Conservation (phyloP, 2,888 invertebrate species). For the Coleophora flavipennella region DNA sequence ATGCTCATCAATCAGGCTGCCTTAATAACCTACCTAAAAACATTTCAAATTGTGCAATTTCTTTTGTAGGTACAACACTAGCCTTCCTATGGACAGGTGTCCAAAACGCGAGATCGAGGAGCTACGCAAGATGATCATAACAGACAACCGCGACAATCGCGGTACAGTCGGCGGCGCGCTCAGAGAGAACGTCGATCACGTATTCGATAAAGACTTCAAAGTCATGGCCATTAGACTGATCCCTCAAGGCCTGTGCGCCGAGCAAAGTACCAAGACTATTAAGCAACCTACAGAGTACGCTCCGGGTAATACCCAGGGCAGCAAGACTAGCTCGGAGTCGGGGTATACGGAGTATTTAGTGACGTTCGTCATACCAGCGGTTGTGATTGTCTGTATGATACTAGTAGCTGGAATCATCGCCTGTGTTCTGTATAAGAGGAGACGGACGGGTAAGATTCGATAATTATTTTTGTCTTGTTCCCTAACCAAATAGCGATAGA, state of each 20-base stretch:
- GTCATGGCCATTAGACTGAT: slow-evolving; percentile 76
- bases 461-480: too few relatives aligned
- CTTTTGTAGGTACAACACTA: slow-evolving; percentile 78
- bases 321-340: slow-evolving; percentile 29
- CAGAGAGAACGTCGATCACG: slow-evolving; percentile 72
- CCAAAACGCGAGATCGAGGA: slow-evolving; percentile 83
- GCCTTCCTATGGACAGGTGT: slow-evolving; percentile 80
- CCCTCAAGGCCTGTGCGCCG: slow-evolving; percentile 73
- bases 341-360: slow-evolving; percentile 74
- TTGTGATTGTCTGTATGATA: slow-evolving; percentile 90
- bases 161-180: slow-evolving; percentile 42
- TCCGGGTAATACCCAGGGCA: slow-evolving; percentile 34
- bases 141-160: slow-evolving; percentile 75
- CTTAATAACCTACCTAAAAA: too few relatives aligned
- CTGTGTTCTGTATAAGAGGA: slow-evolving; percentile 87
- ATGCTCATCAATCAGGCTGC: too few relatives aligned
- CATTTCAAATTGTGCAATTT: background rate
- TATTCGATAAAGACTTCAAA: slow-evolving; percentile 81
- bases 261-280: slow-evolving; percentile 50
- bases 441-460: slow-evolving; percentile 80
- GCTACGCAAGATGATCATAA: slow-evolving; percentile 80
- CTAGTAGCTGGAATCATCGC: slow-evolving; percentile 90
- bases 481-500: background rate
- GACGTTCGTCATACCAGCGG: slow-evolving; percentile 91
- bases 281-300: slow-evolving; percentile 34